Conservation (phyloP, 2,888 invertebrate species). For the Papilio gigon region DNA sequence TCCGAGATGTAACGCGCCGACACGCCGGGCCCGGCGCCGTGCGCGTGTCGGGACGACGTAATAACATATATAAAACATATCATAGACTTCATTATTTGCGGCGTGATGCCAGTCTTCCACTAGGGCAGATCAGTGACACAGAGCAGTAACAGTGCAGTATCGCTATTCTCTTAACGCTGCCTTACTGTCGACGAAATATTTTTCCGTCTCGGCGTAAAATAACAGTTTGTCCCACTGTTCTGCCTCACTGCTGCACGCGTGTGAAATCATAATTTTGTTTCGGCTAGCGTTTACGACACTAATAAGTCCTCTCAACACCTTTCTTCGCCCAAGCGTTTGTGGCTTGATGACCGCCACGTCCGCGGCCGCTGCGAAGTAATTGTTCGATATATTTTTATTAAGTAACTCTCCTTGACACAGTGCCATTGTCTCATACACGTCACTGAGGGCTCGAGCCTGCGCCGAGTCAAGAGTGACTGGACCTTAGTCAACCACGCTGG, state of each 20-base stretch:
- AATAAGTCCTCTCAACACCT: conserved; percentile 14
- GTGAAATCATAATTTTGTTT: conserved; percentile 1
- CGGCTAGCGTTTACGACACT: neutral
- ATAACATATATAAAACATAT: conserved; percentile 5
- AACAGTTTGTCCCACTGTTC: neutral
- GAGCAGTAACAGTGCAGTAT: neutral
- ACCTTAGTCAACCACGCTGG: no score
- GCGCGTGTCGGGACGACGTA: no score
- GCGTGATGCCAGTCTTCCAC: neutral
- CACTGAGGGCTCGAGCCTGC: neutral
- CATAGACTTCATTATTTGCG: neutral
- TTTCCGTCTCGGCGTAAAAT: no score
- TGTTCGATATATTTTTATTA: neutral
- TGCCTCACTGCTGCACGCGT: neutral
- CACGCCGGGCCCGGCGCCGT: no score
- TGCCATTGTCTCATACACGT: neutral
- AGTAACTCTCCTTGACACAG: neutral
- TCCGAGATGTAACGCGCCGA: no score
- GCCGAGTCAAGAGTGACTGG: no score
- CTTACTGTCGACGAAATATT: no score
- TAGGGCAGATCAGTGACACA: neutral
- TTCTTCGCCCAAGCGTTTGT: conserved; percentile 4
- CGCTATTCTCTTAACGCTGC: neutral
- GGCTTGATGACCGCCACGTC: conserved; percentile 6
- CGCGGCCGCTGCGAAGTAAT: neutral